A percentile compares a stretch with the other conserved stretches of the same genome.
phyloP scores from a whole-genome alignment of 2,797 vertebrate species.

The Neoniphon sammara region DNA sequence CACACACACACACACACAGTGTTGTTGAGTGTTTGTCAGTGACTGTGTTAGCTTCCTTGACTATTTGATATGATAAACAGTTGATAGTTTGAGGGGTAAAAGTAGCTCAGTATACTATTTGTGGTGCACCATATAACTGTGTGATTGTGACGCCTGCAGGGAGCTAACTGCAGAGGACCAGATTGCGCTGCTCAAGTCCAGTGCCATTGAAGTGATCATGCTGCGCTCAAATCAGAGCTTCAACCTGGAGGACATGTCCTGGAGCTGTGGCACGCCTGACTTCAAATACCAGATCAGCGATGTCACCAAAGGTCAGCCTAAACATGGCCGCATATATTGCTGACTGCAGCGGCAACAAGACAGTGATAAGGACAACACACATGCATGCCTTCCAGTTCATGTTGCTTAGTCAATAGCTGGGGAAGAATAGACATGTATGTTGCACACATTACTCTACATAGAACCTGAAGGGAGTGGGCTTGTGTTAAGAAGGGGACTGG shows the following conservation, averaged over 20 bases:
- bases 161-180: conserved; percentile 89
- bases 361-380: conserved; percentile 1
- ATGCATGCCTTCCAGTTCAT: background rate
- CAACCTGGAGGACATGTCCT: conserved; percentile 88
- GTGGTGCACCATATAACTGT: background rate
- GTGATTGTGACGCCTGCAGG: conserved; percentile 64
- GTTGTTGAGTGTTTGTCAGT: background rate
- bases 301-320: conserved; percentile 90
- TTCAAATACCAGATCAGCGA: conserved; percentile 88
- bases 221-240: conserved; percentile 91
- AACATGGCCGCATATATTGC: conserved; percentile 31
- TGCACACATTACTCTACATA: conserved; percentile 32
- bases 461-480: conserved; percentile 7
- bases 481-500: conserved; percentile 8
- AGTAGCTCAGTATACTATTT: conserved; percentile 5
- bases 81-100: background rate
- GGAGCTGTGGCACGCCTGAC: conserved; percentile 86
- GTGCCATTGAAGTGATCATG: conserved; percentile 92
- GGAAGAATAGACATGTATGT: conserved; percentile 28
- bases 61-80: background rate
- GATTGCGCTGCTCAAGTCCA: conserved; percentile 90
- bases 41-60: background rate
- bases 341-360: conserved; percentile 12
- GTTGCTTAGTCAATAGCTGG: background rate
- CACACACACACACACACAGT: background rate